phyloP scores from a whole-genome alignment of 2,888 invertebrate genomes.

The Athalia cordata region DNA sequence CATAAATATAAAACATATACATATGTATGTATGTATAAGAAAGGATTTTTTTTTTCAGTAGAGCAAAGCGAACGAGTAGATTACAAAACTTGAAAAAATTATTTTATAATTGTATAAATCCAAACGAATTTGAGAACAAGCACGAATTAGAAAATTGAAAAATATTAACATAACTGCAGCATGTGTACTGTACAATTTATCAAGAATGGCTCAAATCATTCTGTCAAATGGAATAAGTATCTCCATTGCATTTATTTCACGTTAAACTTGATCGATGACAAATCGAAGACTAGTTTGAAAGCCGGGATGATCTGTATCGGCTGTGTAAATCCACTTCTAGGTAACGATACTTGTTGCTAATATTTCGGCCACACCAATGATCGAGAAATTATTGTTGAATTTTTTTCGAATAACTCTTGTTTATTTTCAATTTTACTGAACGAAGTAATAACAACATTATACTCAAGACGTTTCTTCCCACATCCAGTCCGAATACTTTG shows the following conservation, averaged over 20 bases:
- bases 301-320: too few relatives aligned
- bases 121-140: constrained; percentile 64
- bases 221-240: constrained; percentile 54
- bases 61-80: constrained; percentile 62
- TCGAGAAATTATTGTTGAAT: too few relatives aligned
- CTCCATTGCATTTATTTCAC: not conserved
- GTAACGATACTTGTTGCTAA: too few relatives aligned
- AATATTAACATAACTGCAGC: constrained; percentile 55
- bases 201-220: constrained; percentile 61
- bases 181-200: constrained; percentile 56
- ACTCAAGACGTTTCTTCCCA: too few relatives aligned
- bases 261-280: too few relatives aligned
- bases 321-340: too few relatives aligned
- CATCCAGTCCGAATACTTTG: too few relatives aligned
- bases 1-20: not conserved
- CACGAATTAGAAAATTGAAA: constrained; percentile 60
- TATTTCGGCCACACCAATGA: too few relatives aligned
- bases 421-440: too few relatives aligned
- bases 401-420: too few relatives aligned
- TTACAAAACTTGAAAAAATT: constrained; percentile 57
- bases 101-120: constrained; percentile 51
- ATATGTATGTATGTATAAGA: constrained; percentile 54
- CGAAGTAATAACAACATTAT: too few relatives aligned
- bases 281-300: too few relatives aligned
- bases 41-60: not conserved